Evolutionary conservation across 2,113 vertebrate species (phyloP).

Genomic region (Zapornia atra): DNA sequence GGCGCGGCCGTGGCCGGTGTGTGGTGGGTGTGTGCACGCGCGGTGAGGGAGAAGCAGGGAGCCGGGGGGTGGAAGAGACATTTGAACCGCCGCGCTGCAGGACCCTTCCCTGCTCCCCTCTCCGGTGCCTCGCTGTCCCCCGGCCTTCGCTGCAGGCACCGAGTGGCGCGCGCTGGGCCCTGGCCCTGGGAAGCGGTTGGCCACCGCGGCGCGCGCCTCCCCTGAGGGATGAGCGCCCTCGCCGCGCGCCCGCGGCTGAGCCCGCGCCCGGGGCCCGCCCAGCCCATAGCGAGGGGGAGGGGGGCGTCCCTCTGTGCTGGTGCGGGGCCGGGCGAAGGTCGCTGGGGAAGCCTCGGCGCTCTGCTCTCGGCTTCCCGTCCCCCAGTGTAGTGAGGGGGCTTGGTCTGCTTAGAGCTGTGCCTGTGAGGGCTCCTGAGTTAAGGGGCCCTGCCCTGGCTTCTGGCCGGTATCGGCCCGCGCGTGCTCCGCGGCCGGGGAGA

Average conservation of each 20-base stretch:
- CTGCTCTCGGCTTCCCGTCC: fast-evolving
- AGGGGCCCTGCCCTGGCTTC: not conserved
- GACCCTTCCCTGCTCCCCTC: no score
- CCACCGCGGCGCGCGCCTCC: not conserved
- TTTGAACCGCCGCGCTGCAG: not conserved
- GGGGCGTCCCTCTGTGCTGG: not conserved
- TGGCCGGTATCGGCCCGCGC: not conserved
- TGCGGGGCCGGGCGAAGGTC: not conserved
- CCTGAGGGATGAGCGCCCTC: not conserved
- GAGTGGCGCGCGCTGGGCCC: not conserved
- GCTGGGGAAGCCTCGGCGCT: not conserved
- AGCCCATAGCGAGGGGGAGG: no score
- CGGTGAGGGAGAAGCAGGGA: no score
- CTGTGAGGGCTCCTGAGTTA: fast-evolving
- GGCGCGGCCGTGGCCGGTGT: not conserved
- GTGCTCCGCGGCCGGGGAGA: fast-evolving
- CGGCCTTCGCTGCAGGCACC: not conserved
- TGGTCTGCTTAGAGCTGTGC: fast-evolving
- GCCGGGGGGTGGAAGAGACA: no score
- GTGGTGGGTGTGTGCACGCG: not conserved
- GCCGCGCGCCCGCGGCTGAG: not conserved
- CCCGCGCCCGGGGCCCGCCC: not conserved
- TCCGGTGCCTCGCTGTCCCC: not conserved
- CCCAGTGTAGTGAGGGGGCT: not conserved
- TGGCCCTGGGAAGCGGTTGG: not conserved